Conservation (phyloP, 2,888 invertebrate species). For the Opisthograptis luteolata region DNA sequence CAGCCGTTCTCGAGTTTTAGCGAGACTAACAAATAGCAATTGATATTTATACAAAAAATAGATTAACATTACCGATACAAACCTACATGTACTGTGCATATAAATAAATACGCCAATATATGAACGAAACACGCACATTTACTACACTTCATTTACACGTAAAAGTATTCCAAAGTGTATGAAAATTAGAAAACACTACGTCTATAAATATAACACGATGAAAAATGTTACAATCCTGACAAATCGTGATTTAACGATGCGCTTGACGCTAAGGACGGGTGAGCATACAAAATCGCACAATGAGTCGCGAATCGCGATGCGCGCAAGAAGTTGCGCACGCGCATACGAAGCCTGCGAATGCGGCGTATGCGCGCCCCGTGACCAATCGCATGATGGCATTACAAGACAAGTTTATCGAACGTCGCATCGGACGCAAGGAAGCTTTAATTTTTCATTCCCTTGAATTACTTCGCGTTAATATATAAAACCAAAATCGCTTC, state of each 20-base stretch:
- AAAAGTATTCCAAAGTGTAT: no score
- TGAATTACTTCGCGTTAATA: not conserved
- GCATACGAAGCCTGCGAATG: constrained; percentile 28
- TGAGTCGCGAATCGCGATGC: constrained; percentile 55
- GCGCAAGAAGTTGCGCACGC: constrained; percentile 45
- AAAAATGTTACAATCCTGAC: constrained; percentile 39
- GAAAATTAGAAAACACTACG: no score
- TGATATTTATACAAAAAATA: no score
- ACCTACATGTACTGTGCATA: no score
- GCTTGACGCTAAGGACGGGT: constrained; percentile 65
- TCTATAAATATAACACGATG: not conserved
- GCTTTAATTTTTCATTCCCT: constrained; percentile 22
- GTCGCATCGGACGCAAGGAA: constrained; percentile 19
- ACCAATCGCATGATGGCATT: constrained; percentile 34
- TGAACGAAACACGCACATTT: no score
- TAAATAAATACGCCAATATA: no score
- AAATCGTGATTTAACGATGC: constrained; percentile 53
- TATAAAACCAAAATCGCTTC: no score
- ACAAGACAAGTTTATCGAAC: constrained; percentile 36
- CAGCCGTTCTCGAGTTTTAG: no score
- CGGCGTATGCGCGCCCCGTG: constrained; percentile 36
- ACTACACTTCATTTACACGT: no score
- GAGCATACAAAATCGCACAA: constrained; percentile 72
- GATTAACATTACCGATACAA: no score
- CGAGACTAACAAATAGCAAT: no score